Base-by-base conservation (phyloP, 1,140 invertebrate species). In the Scaptomyza montana region DNA sequence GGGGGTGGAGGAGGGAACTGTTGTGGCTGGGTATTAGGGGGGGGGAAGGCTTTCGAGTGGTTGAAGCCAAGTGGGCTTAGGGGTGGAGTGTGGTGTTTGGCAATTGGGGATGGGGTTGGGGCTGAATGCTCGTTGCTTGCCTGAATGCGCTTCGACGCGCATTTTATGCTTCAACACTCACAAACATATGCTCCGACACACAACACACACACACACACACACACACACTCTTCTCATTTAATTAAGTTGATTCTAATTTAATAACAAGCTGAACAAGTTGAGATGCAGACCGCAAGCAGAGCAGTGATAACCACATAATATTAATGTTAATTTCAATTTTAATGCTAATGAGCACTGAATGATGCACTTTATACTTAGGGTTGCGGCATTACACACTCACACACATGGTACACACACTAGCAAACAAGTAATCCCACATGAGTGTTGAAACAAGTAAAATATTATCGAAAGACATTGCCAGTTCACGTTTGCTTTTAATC, bases 181-280 rank as follows among this genome's bases (percentile, higher is more conserved):
- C 45, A 64, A 46, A 33, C 62, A 47, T 41, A 30, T 50, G 51
- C 28, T 25, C 61, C 57, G 50, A 67, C 72, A 36, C 41, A 61
- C 16, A 33, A 65, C 30, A 36, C 16, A 30, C 30, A 25, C 33
- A 41, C 56, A 12, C 28, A 59, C 43, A 46, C 43, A 59, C 21
- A 10, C 43, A 56, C 13, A 33, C 30, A 46, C 61, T 51, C 74
- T 74, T 68, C 21, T 67, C 69, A 85, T 74, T 78, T 78, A 71
- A 86, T 82, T 82, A 64, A 72, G 67, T 82, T 76, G 66, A 76
- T 73, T 86, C 82, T 86, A 86, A 86, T 86, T 86, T 86, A 86
- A 86, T 86, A 86, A 87, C 70, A 61, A 82, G 75, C 39, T 61
- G 68, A 71, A 71, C 65, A 57, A 65, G 64, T 68, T 81, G 67